Conservation (phyloP, 2,888 invertebrate genomes). For the Caenorhabditis drosophilae region DNA sequence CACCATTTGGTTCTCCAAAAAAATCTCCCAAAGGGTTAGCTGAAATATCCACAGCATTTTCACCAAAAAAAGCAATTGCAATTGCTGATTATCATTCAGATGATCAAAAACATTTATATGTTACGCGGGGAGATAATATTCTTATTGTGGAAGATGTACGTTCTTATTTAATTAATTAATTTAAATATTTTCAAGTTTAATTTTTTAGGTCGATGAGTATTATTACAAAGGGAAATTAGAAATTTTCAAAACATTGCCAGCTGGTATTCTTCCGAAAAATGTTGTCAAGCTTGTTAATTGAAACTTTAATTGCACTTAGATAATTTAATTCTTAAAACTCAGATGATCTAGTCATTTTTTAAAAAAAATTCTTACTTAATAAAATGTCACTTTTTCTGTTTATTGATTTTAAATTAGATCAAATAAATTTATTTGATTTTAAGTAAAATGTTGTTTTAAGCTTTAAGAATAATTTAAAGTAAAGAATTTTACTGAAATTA, state of each 20-base stretch:
- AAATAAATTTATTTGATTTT: too few species aligned
- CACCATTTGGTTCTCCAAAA: slow-evolving; percentile 32
- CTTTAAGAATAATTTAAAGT: too few species aligned
- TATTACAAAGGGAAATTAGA: slow-evolving; percentile 42
- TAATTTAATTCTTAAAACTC: too few species aligned
- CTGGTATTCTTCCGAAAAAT: slow-evolving; percentile 46
- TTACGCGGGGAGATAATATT: slow-evolving; percentile 46
- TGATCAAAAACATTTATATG: slow-evolving; percentile 50
- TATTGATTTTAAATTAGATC: too few species aligned
- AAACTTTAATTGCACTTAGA: too few species aligned
- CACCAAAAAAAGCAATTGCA: slow-evolving; percentile 30
- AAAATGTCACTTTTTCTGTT: too few species aligned
- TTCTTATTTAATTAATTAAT: background rate
- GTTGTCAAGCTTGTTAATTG: slow-evolving; percentile 21
- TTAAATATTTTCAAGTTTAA: background rate
- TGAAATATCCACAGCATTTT: slow-evolving; percentile 31
- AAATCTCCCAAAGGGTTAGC: slow-evolving; percentile 36
- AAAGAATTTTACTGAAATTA: too few species aligned
- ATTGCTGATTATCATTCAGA: slow-evolving; percentile 47
- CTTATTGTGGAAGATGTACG: slow-evolving; percentile 48
- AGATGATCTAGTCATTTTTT: too few species aligned
- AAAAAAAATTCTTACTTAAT: too few species aligned
- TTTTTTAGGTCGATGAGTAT: slow-evolving; percentile 46
- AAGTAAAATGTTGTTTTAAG: too few species aligned
- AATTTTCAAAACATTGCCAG: slow-evolving; percentile 50